Base-by-base conservation (phyloP, 2,888 invertebrate species). In the Lingula anatina region DNA sequence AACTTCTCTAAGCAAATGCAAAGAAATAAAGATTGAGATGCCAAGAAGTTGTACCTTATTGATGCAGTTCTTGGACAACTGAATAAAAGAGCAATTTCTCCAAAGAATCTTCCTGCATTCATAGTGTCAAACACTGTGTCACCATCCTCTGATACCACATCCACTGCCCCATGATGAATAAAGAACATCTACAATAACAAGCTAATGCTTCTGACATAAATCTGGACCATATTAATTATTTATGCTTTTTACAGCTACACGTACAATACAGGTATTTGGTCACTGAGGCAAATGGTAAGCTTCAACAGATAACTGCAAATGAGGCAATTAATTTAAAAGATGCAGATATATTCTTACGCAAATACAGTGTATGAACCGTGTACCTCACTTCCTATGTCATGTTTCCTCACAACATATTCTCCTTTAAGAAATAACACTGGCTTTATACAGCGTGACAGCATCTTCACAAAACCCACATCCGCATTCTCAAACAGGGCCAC, bases 21-120 rank as follows among this genome's bases (percentile, higher is more conserved):
- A 31, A 15, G 9, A 9, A 12, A 15, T 9, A 31, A 31, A 12
- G 31, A 31, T 31, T 31, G 9, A 9, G 15, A 31, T 31, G 31
- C 9, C 15, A 12, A 12, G 9, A 31, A 41, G 5, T 23, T 25
- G 25, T 27, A 55, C 54, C 52, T 50, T 47, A 57, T 47, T 5
- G 53, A 55, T 5, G 54, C 56, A 15, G 55, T 50, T 26, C 59
- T 21, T 4, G 52, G 53, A n/a, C 45, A 45, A 9, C 45, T 49
- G 43, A 51, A 51, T 7, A 60, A 42, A 27, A 56, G 39, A n/a
- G 58, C 52, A 35, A 56, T 55, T 46, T 60, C 60, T 18, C 60
- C 60, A 27, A 60, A 56, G 24, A 45, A 36, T 37, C 46, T 27
- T 12, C 59, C 59, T 15, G 53, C 39, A 9, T 24, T 39, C 47